Evolutionary conservation across 2,113 vertebrate genomes (phyloP), one percentile per base, ranked within the genome.

Genomic region (Cyphomyrus discorhynchus): DNA sequence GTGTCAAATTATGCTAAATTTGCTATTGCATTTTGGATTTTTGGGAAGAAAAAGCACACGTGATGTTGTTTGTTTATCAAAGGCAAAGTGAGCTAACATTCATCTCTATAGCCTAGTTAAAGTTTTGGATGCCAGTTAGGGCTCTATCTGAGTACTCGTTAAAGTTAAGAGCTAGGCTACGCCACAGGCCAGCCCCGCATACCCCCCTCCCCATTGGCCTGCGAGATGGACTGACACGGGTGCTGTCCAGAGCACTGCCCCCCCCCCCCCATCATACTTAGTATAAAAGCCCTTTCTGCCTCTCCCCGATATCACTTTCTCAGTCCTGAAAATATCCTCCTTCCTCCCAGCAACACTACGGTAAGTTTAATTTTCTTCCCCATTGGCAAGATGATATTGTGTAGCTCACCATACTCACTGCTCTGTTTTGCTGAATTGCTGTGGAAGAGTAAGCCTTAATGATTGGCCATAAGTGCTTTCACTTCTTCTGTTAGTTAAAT

Each of bases 131-230:
- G 58, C 19, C 39, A 24, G 58, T 66, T 58, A 47, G 87, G 35
- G 47, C 66, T 52, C 8, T 35, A n/a, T 83, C 50, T 83, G 50
- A 53, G 56, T 15, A 6, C 39, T 5, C 15, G 21, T 21, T 21
- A 42, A 15, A 89, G n/a, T 17, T 42, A 39, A 66, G 83, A 87
- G 62, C 35, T 49, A 58, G 1, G 21, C 19, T 31, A 45, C 13
- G 11, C 45, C 27, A 4, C 90, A 77, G 91, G 93, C 92, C 93
- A 93, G 94, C 94, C 93, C 94, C 91, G 70, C 91, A 91, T 90
- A 52, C 90, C 35, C 56, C n/a, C 1, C 17, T 39, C 17, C 0
- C 27, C 88, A 94, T 95, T 94, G 94, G 94, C 87, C 93, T 58
- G 90, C 47, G 1, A 13, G 88, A 47, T 62, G 91, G 93, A 93